Base-by-base conservation (phyloP, 2,797 vertebrate genomes). In the Nannoperca australis region DNA sequence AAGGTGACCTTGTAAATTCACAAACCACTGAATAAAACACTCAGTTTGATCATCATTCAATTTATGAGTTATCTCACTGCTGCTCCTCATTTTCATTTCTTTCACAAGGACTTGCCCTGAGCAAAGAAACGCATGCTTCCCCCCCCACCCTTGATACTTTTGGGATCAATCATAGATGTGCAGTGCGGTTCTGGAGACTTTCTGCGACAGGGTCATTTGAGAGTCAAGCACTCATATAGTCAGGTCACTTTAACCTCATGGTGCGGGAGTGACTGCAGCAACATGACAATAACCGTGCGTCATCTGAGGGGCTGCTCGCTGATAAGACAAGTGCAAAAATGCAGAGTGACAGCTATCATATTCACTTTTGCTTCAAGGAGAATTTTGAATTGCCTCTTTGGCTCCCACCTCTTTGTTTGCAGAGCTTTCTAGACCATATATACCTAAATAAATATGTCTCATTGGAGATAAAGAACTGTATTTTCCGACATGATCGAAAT, bases 1-100 rank as follows among this genome's bases (percentile, higher is more conserved):
- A 89, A 89, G 79, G 90, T 91, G 85, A 89, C 89, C 86, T 84
- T 88, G 79, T 72, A 66, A 78, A 82, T 78, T 76, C 76, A 70
- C 66, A 86, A 87, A 85, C 72, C 72, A 44, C 63, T 54, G 77
- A 85, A 85, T 85, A 70, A 83, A 76, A 83, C 61, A 55, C 68
- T 68, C 54, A n/a, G 30, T 70, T 79, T 86, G 82, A 79, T 88
- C 76, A 60, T 72, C 59, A 67, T 79, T 92, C 79, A 70, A 30
- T 89, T 82, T 68, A n/a, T 54, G 56, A 69, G 58, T 88, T 89
- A 77, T 88, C 87, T 83, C 64, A 56, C 36, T 63, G 44, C 66
- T 53, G 70, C 45, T 58, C 61, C 59, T 86, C 58, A 80, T 89
- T 90, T 88, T 85, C 34, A 51, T 85, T 84, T 81, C 47, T 70